Base-by-base conservation (phyloP, 2,888 invertebrate genomes). In the Dusona sp. region DNA sequence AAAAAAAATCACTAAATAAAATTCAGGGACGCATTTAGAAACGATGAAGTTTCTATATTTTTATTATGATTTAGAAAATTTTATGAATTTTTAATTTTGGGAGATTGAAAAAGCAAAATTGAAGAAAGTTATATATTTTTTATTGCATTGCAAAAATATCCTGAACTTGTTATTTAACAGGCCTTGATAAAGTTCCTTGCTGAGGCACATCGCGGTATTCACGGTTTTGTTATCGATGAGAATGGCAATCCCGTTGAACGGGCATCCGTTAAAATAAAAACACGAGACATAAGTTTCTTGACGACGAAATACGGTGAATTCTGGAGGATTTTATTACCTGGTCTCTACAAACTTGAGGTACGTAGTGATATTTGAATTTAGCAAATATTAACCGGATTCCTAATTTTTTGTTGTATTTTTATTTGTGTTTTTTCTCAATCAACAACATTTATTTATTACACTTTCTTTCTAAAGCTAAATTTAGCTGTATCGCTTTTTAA, bases 271-370 rank as follows among this genome's bases (percentile, higher is more conserved):
- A 97, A 97, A 92, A 96, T 99, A 57, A 97, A 97, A 93, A 96
- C 97, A 0, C 96, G 98, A 74, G 97, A 98, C 92, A 97, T 98
- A 89, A 96, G 97, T 75, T 98, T 98, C 94, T 97, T 97, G 93
- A 97, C 97, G 77, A 98, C 98, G 11, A 97, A 97, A 93, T 97
- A 97, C 93, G 99, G 99, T n/a, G 99, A 99, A 94, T 99, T 97
- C 95, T 99, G 98, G 98, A 96, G 98, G 91, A 96, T 99, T 86
- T 95, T 99, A 33, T 94, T 98, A 86, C 98, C 99, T 1, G 98
- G 98, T 89, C 95, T 96, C 78, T 99, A 99, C 94, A 97, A 96
- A 90, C 95, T 98, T 19, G 97, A 98, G 95, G 98, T 98, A 94
- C 92, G 75, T 79, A 54, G 29, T 1, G 6, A 33, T 54, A 33